These are phyloP conservation scores for Poecilobothrus nobilitatus DNA, from an alignment of 2,888 invertebrate species.

Conservation along the genomic window DNA sequence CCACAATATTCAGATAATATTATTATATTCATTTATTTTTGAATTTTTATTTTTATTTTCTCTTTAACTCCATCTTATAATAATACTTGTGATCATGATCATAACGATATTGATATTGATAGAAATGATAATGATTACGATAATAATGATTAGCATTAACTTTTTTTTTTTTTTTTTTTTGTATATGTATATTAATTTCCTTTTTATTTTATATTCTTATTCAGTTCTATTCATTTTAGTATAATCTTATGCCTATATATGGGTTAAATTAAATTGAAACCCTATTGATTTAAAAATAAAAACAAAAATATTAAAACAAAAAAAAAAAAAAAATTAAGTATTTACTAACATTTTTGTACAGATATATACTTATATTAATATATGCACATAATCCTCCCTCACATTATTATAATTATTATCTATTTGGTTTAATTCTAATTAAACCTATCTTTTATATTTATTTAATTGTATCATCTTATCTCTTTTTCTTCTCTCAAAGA, in stretches of 20 bases:
- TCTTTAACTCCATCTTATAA: not conserved
- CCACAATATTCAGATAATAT: not conserved
- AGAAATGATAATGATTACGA: not conserved
- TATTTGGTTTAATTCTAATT: slow-evolving; percentile 1
- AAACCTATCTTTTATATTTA: slow-evolving; percentile 1
- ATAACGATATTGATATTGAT: not conserved
- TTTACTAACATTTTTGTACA: not conserved
- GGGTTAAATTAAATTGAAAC: too few relatives aligned
- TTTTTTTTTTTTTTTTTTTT: too few relatives aligned
- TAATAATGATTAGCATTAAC: too few relatives aligned
- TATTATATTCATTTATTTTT: not conserved
- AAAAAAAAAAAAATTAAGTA: too few relatives aligned
- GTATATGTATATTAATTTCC: too few relatives aligned
- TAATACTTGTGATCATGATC: too few relatives aligned
- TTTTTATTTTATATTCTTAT: too few relatives aligned
- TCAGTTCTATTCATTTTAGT: too few relatives aligned
- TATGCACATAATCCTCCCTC: not conserved
- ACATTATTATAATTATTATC: slow-evolving; percentile 4
- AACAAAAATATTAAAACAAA: too few relatives aligned
- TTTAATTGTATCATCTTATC: not conserved
- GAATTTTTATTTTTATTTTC: not conserved
- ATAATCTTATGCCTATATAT: too few relatives aligned
- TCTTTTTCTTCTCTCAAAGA: not conserved
- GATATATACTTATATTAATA: not conserved
- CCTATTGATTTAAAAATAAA: too few relatives aligned